phyloP scores from a whole-genome alignment of 2,113 vertebrate genomes.

The Chaetura pelagica region DNA sequence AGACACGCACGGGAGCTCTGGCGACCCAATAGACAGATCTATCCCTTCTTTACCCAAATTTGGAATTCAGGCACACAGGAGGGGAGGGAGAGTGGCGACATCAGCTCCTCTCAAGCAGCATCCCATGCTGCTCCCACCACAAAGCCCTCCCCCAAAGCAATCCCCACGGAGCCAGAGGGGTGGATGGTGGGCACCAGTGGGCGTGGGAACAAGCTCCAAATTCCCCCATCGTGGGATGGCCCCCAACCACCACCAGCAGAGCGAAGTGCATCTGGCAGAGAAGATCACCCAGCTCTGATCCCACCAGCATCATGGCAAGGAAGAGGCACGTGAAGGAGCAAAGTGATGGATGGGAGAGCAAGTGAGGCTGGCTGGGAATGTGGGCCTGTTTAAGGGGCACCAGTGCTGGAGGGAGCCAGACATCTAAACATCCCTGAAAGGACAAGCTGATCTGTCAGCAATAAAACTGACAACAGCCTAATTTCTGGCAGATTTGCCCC shows the following conservation, averaged over 20 bases:
- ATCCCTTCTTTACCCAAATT: conserved; percentile 21
- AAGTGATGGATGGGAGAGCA: neutral
- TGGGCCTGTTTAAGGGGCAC: neutral
- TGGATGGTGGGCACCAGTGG: accelerated
- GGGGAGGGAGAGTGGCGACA: neutral
- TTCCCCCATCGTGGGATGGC: neutral
- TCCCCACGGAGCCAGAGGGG: neutral
- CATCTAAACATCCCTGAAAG: neutral
- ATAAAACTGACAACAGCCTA: neutral
- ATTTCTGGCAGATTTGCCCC: accelerated
- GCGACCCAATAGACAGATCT: neutral
- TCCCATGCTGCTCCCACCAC: accelerated
- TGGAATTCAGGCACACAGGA: neutral
- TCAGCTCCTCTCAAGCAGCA: neutral
- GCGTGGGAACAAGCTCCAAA: neutral
- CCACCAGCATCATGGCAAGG: accelerated
- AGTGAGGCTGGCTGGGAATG: accelerated
- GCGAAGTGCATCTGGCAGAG: neutral
- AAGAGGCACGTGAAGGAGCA: neutral
- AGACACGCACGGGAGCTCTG: neutral
- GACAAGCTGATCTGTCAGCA: neutral
- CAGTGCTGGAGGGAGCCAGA: neutral
- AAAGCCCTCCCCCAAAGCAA: neutral
- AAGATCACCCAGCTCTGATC: neutral
- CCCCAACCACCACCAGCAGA: neutral